Evolutionary conservation across 2,888 invertebrate species (phyloP).

Genomic region (Podabrus alpinus): DNA sequence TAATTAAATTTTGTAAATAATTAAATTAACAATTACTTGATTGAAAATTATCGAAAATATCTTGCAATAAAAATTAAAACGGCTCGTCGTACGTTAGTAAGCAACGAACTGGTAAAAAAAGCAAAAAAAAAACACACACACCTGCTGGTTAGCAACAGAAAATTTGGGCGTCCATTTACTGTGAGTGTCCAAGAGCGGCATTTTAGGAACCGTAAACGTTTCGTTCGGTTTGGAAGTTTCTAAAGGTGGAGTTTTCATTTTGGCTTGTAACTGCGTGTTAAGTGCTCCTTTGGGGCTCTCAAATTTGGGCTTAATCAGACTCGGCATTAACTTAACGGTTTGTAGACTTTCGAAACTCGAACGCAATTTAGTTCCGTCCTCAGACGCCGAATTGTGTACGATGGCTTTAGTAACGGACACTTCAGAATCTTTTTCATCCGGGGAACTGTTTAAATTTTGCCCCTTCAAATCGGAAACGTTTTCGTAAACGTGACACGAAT

Average conservation of each 20-base stretch:
- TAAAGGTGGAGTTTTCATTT: slow-evolving; percentile 37
- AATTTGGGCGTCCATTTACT: slow-evolving; percentile 35
- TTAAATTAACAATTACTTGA: no score
- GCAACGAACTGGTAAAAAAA: slow-evolving; percentile 29
- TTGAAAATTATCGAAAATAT: background rate
- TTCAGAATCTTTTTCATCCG: slow-evolving; percentile 39
- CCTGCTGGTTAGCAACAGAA: slow-evolving; percentile 43
- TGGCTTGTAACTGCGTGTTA: slow-evolving; percentile 49
- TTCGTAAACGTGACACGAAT: slow-evolving; percentile 39
- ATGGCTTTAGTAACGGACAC: slow-evolving; percentile 45
- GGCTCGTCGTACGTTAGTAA: background rate
- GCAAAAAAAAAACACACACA: slow-evolving; percentile 42
- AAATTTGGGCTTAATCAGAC: slow-evolving; percentile 56
- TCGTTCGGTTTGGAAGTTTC: slow-evolving; percentile 15
- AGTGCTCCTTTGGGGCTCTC: slow-evolving; percentile 51
- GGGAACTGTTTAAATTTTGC: slow-evolving; percentile 37
- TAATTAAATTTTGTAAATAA: no score
- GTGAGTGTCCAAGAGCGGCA: slow-evolving; percentile 50
- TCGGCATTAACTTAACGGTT: slow-evolving; percentile 63
- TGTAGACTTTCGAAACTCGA: slow-evolving; percentile 52
- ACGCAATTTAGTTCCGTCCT: background rate
- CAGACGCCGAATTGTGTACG: slow-evolving; percentile 38
- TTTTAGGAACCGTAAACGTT: slow-evolving; percentile 44
- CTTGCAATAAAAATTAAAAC: background rate
- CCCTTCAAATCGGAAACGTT: slow-evolving; percentile 27